These are phyloP conservation scores for Tragelaphus strepsiceros DNA, from an alignment of 2,113 vertebrate species.

Conservation along the genomic window DNA sequence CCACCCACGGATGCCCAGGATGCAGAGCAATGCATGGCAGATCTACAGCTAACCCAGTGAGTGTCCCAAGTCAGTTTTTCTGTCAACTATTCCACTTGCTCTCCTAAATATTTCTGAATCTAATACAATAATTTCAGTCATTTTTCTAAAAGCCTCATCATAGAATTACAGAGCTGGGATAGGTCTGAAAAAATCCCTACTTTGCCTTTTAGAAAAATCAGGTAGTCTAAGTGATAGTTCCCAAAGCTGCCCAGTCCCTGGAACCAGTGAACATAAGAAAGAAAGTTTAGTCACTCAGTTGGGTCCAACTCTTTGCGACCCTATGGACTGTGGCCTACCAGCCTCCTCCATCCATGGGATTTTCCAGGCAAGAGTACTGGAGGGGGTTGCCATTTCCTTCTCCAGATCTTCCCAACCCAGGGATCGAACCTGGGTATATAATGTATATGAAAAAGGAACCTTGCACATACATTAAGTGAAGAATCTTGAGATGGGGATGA, in stretches of 20 bases:
- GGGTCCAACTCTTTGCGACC: rapidly evolving
- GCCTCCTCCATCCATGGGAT: not conserved
- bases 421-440: not conserved
- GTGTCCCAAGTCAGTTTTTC: not conserved
- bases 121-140: not conserved
- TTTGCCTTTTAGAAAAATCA: not conserved
- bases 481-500: not conserved
- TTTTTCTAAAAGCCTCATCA: not conserved
- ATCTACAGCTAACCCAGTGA: not conserved
- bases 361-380: not conserved
- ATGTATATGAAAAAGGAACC: not conserved
- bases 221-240: not conserved
- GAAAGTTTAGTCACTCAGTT: not conserved
- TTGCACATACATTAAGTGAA: not conserved
- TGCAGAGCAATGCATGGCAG: not conserved
- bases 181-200: not conserved
- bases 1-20: too few relatives aligned
- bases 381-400: not conserved
- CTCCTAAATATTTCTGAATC: not conserved
- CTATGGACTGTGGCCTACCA: not conserved
- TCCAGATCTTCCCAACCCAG: not conserved
- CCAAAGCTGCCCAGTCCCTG: not conserved
- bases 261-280: not conserved
- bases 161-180: not conserved
- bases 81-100: not conserved